Percentiles rank a stretch among this genome's conserved stretches.
Conservation (phyloP, 2,888 invertebrate species). For the Dasypogon diadema region DNA sequence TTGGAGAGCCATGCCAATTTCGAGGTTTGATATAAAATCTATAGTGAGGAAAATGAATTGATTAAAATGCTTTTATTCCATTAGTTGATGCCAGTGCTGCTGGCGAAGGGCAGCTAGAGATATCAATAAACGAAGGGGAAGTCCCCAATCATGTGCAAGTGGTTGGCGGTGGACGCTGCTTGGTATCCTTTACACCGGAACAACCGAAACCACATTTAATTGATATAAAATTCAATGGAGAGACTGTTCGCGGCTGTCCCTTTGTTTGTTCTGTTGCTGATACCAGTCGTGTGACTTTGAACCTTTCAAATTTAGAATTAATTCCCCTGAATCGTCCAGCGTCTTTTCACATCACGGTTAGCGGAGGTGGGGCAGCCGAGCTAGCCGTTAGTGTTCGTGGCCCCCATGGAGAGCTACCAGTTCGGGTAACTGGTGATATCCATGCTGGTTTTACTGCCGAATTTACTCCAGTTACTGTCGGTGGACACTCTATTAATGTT, state of each 20-base stretch:
- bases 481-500: slow-evolving; percentile 90
- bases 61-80: background rate
- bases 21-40: slow-evolving; percentile 68
- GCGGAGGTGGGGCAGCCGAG: slow-evolving; percentile 80
- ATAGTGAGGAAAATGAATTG: background rate
- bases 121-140: slow-evolving; percentile 98
- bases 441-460: slow-evolving; percentile 90
- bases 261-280: slow-evolving; percentile 88
- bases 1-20: slow-evolving; percentile 97
- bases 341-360: slow-evolving; percentile 83
- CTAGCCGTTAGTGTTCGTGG: slow-evolving; percentile 90
- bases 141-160: slow-evolving; percentile 98
- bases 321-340: slow-evolving; percentile 87
- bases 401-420: slow-evolving; percentile 88
- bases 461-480: slow-evolving; percentile 93
- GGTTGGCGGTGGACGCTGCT: slow-evolving; percentile 93
- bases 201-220: slow-evolving; percentile 91
- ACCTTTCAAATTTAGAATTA: slow-evolving; percentile 81
- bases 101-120: slow-evolving; percentile 98
- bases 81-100: slow-evolving; percentile 98
- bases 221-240: slow-evolving; percentile 96
- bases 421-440: slow-evolving; percentile 89
- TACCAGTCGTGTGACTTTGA: slow-evolving; percentile 80
- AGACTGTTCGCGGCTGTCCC: slow-evolving; percentile 91
- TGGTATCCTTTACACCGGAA: slow-evolving; percentile 95